Conservation (phyloP, 2,888 invertebrate species). For the Norana najaformis region DNA sequence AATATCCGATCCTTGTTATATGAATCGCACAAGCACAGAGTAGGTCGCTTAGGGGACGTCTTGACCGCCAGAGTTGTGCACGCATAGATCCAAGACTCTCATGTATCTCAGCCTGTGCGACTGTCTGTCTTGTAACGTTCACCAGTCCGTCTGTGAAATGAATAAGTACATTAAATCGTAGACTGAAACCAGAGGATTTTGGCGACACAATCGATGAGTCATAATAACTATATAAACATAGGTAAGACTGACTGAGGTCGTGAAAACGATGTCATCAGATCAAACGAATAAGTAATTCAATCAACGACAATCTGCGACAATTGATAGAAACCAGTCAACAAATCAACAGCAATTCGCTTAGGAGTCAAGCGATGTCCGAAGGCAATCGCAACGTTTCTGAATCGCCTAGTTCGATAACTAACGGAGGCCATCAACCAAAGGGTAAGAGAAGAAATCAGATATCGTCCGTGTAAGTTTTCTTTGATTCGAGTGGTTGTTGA, state of each 20-base stretch:
- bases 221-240: background rate
- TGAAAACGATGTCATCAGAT: background rate
- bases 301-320: background rate
- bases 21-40: too few relatives aligned
- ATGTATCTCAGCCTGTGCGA: too few relatives aligned
- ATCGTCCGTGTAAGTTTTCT: too few relatives aligned
- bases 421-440: background rate
- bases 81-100: too few relatives aligned
- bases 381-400: background rate
- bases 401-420: too few relatives aligned
- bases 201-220: background rate
- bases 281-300: background rate
- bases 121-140: too few relatives aligned
- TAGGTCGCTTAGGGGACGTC: too few relatives aligned
- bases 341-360: background rate
- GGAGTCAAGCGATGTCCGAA: background rate
- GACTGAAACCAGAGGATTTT: background rate
- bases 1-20: too few relatives aligned
- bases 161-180: too few relatives aligned
- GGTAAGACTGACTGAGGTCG: background rate
- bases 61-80: too few relatives aligned
- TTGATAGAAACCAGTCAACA: background rate
- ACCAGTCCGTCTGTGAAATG: too few relatives aligned
- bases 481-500: too few relatives aligned
- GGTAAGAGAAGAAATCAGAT: background rate